Evolutionary conservation across 2,113 vertebrate species (phyloP), one percentile per base, ranked within the genome.

Genomic region (Actinemys pallida): DNA sequence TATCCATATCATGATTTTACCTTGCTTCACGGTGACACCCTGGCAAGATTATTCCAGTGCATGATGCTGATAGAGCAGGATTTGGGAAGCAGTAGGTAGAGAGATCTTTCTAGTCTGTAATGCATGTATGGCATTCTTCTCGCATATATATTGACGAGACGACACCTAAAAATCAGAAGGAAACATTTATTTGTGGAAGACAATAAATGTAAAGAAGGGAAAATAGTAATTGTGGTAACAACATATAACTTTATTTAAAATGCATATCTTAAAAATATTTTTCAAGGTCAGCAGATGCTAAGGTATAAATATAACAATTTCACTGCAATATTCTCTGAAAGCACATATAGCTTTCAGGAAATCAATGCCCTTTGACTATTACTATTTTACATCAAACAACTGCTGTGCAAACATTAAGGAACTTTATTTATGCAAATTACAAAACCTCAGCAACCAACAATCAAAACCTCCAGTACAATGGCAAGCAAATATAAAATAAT

Each of bases 21-120:
- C 81, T 62, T 96, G 81, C 94, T 88, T 97, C 35, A 80, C 87
- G 88, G 87, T 92, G 81, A 95, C 56, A 95, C 86, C 57, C 91
- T 95, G 90, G 59, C 92, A 90, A 89, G 97, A 94, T 96, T 96
- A 95, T 86, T 94, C n/a, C 82, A 91, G 69, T 94, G 79, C 83
- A 3, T 7, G 14, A 75, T 97, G 53, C 83, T 96, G 88, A 95
- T 81, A 81, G 89, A 96, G 90, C 42, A 96, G 89, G 94, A 93
- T 95, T 95, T 94, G 54, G 57, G 78, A 85, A 69, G 57, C 83
- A 59, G 53, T 50, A 83, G 85, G 49, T 86, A 92, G 52, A 90
- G 39, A 72, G 4, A 7, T 16, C 45, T 90, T 92, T n/a, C 7
- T 19, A 69, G 11, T 72, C 27, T 47, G 5, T 72, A 47, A 82